These are phyloP conservation scores for Australoheros facetus DNA, from an alignment of 2,797 vertebrate species.

Conservation along the genomic window DNA sequence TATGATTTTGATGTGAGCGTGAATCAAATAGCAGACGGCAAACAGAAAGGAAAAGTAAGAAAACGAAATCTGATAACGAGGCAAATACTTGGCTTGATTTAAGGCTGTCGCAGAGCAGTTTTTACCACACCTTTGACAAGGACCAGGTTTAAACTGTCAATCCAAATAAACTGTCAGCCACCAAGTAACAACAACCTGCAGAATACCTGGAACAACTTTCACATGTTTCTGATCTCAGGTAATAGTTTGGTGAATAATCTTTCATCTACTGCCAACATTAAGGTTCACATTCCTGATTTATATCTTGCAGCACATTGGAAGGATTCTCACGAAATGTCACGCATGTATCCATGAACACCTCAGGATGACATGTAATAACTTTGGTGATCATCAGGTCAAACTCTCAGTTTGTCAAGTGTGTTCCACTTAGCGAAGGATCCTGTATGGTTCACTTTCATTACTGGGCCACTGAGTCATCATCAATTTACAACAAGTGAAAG, in stretches of 20 bases:
- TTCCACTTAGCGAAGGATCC: too few species aligned
- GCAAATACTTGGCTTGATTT: neutral
- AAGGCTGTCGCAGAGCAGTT: neutral
- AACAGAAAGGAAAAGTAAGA: conserved; percentile 6
- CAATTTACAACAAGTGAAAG: too few species aligned
- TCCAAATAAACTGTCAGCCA: neutral
- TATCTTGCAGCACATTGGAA: neutral
- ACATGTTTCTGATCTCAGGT: neutral
- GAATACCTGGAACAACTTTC: neutral
- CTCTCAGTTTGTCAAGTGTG: too few species aligned
- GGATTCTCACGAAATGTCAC: neutral
- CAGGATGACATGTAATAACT: too few species aligned
- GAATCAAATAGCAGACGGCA: neutral
- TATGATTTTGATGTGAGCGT: neutral
- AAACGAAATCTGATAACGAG: neutral
- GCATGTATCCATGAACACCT: too few species aligned
- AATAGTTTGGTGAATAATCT: neutral
- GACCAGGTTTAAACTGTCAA: neutral
- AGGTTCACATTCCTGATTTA: neutral
- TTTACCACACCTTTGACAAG: neutral
- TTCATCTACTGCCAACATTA: neutral
- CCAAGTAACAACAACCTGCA: neutral
- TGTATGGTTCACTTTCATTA: too few species aligned
- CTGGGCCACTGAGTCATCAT: too few species aligned
- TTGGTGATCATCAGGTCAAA: too few species aligned